Conservation (phyloP, 2,888 invertebrate genomes). For the Ophioninae sp. region DNA sequence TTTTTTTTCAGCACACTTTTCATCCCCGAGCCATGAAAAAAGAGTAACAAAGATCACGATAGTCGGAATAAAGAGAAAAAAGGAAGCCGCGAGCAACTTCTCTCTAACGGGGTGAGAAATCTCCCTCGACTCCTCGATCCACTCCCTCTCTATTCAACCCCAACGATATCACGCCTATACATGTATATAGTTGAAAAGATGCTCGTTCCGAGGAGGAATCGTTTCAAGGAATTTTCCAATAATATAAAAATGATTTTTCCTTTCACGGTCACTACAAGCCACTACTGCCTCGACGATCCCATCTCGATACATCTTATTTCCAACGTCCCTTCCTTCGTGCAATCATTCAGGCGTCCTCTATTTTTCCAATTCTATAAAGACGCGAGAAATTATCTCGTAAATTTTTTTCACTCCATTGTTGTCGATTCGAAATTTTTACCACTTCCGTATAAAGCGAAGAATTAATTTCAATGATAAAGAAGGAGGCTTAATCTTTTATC, state of each 20-base stretch:
- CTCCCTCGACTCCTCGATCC: conserved; percentile 4
- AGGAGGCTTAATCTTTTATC: too few species aligned
- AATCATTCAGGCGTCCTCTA: background rate
- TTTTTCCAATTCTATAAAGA: background rate
- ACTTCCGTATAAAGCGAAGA: too few species aligned
- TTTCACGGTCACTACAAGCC: conserved; percentile 5
- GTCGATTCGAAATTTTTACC: too few species aligned
- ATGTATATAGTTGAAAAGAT: background rate
- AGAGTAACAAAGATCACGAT: background rate
- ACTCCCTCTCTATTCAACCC: conserved; percentile 1
- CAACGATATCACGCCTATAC: conserved; percentile 29
- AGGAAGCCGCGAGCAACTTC: conserved; percentile 27
- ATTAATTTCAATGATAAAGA: too few species aligned
- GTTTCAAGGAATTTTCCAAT: conserved; percentile 53
- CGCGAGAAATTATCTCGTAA: too few species aligned
- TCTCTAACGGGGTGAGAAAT: conserved; percentile 4
- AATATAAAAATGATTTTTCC: conserved; percentile 54
- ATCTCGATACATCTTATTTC: conserved; percentile 52
- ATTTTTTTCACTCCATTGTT: too few species aligned
- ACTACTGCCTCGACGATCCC: conserved; percentile 33
- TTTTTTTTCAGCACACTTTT: conserved; percentile 21
- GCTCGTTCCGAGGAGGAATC: conserved; percentile 24
- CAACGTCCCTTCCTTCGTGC: conserved; percentile 29
- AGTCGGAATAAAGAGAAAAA: conserved; percentile 12
- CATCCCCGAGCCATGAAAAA: conserved; percentile 2